phyloP scores from a whole-genome alignment of 2,113 vertebrate genomes.

The Perca fluviatilis region DNA sequence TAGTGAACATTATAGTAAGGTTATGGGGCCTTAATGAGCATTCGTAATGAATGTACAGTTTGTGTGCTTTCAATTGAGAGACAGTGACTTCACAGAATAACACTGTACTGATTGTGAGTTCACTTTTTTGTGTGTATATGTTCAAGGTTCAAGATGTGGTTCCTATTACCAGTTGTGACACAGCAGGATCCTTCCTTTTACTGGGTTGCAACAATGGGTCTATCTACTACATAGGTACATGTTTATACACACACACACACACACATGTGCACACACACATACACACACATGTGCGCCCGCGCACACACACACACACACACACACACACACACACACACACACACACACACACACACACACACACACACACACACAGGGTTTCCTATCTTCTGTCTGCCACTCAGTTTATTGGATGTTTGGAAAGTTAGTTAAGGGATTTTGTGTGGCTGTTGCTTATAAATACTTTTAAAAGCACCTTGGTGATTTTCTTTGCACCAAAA shows the following conservation, averaged over 20 bases:
- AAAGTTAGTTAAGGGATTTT: background rate
- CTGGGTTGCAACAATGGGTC: slow-evolving; percentile 98
- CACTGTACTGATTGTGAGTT: slow-evolving; percentile 2
- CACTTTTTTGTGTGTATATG: slow-evolving; percentile 15
- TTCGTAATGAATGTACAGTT: background rate
- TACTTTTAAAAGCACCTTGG: background rate
- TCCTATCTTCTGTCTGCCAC: background rate
- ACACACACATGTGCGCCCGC: too few species aligned
- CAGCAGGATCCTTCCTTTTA: slow-evolving; percentile 95
- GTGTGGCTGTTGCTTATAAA: background rate
- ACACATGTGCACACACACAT: too few species aligned
- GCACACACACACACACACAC: background rate
- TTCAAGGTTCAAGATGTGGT: slow-evolving; percentile 95
- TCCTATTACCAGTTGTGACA: slow-evolving; percentile 97
- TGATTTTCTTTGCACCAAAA: background rate
- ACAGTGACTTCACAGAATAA: background rate
- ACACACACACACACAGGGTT: too few species aligned
- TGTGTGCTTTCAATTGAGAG: background rate
- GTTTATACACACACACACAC: slow-evolving; percentile 12
- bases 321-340: too few species aligned
- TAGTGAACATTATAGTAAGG: background rate
- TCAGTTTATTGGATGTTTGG: background rate
- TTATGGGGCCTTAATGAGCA: background rate
- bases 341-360: slow-evolving; percentile 7
- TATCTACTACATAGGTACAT: slow-evolving; percentile 97